phyloP scores from a whole-genome alignment of 2,113 vertebrate species.

The Podarcis muralis region DNA sequence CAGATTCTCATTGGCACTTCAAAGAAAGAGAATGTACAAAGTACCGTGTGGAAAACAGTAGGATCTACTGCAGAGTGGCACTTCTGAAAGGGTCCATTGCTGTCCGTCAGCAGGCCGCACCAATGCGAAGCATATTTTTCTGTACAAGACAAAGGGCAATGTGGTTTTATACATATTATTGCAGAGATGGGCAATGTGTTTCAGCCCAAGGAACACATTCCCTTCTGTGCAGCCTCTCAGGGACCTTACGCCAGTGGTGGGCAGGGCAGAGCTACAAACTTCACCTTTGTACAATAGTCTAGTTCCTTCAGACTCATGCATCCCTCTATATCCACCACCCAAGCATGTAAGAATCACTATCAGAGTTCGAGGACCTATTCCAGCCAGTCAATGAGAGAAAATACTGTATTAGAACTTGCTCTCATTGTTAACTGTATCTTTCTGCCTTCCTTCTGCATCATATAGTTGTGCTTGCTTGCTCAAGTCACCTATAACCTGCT shows the following conservation, averaged over 20 bases:
- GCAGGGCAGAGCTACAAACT: no score
- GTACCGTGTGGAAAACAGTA: slow-evolving; percentile 79
- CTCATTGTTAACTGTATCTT: neutral
- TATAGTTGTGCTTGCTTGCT: neutral
- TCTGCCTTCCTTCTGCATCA: neutral
- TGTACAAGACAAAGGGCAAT: slow-evolving; percentile 60
- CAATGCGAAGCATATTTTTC: slow-evolving; percentile 87
- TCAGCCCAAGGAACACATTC: no score
- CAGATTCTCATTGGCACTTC: neutral
- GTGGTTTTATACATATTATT: neutral
- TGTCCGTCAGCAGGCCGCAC: slow-evolving; percentile 83
- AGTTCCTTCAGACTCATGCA: neutral
- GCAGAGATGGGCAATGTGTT: no score
- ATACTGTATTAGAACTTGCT: neutral
- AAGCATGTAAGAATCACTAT: no score
- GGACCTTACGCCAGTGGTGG: no score
- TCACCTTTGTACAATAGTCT: no score
- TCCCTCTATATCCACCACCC: no score
- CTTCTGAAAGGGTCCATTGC: slow-evolving; percentile 76
- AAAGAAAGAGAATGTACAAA: slow-evolving; percentile 14
- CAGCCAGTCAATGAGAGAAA: neutral
- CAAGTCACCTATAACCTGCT: neutral
- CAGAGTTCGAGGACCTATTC: no score
- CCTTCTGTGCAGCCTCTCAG: no score
- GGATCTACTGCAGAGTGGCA: slow-evolving; percentile 87